Evolutionary conservation across 1,140 invertebrate species (phyloP), one percentile per base, ranked within the genome.

Genomic region (Coptotermes formosanus): DNA sequence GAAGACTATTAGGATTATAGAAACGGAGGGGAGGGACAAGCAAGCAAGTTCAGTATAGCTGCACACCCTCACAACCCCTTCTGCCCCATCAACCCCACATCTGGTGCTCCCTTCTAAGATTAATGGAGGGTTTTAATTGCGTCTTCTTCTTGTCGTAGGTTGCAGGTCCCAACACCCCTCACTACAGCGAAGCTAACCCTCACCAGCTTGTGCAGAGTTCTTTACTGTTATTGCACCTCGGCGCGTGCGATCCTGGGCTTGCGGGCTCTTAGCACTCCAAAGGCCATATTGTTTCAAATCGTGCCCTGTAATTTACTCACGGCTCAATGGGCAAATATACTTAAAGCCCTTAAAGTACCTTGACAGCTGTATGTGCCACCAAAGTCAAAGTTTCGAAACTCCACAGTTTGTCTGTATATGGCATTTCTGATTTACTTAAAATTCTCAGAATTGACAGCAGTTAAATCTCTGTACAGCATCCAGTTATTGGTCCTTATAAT

Each of bases 51-150:
- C 9, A 75, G 64, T 75, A 30, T 30, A 30, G 64, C 64, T 75
- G n/a, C 25, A 75, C 25, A 25, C 19, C 64, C 25, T 30, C 16
- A 3, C 64, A 75, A 75, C 25, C 25, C 64, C 25, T 75, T 75
- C 64, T 30, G n/a, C 14, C 64, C 64, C 64, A 75, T 75, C 64
- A 75, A 75, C 64, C n/a, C 64, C n/a, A 75, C 64, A 75, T 75
- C 64, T 75, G 64, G 25, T 75, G 64, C n/a, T 75, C 64, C 64
- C 64, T 75, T 75, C 64, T 75, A 75, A 75, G n/a, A 75, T 75
- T 75, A 75, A 75, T 75, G 64, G 64, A 75, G 64, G 64, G 64
- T 75, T 75, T 75, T 75, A 75, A 75, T 75, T 75, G 64, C 64
- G 64, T 75, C 64, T 75, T 75, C 64, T 75, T 75, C 64, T 75